phyloP scores from a whole-genome alignment of 64 coral and sea anemone genomes.

The Hydrozoanthus tunicans region DNA sequence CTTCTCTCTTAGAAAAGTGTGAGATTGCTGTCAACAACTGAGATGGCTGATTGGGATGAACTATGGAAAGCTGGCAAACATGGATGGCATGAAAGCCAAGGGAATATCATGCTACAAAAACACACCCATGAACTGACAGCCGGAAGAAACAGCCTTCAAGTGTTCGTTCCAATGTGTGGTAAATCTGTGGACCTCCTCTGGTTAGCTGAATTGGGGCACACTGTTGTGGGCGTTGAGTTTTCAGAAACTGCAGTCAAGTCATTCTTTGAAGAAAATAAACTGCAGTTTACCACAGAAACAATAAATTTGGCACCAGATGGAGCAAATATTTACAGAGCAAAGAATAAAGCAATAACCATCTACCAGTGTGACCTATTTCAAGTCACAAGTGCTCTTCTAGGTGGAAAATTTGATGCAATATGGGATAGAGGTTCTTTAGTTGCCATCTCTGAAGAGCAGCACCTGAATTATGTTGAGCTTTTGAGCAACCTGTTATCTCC shows the following conservation, averaged over 20 bases:
- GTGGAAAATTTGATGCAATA: constrained; percentile 65
- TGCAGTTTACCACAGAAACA: constrained; percentile 44
- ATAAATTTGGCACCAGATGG: constrained; percentile 36
- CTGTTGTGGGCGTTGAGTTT: constrained; percentile 73
- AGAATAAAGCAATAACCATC: constrained; percentile 71
- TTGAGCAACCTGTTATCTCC: constrained; percentile 19
- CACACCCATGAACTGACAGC: constrained; percentile 61
- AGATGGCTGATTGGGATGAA: constrained; percentile 10
- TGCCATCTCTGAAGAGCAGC: constrained; percentile 27
- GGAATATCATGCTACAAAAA: constrained; percentile 67
- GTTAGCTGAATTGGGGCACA: constrained; percentile 80
- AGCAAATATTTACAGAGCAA: constrained; percentile 57
- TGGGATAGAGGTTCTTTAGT: constrained; percentile 78
- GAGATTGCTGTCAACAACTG: too few relatives aligned
- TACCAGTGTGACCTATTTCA: constrained; percentile 60
- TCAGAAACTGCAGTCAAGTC: constrained; percentile 45
- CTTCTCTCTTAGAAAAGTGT: too few relatives aligned
- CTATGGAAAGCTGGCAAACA: constrained; percentile 34
- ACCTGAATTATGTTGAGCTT: constrained; percentile 46
- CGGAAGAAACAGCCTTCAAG: constrained; percentile 36
- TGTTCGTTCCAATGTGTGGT: constrained; percentile 84
- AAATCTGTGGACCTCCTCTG: constrained; percentile 73
- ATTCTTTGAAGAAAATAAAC: constrained; percentile 70
- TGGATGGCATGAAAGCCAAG: constrained; percentile 51
- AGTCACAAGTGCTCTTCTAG: constrained; percentile 41